These are phyloP conservation scores for Acomys russatus DNA, from an alignment of 2,797 vertebrate species.

Conservation along the genomic window DNA sequence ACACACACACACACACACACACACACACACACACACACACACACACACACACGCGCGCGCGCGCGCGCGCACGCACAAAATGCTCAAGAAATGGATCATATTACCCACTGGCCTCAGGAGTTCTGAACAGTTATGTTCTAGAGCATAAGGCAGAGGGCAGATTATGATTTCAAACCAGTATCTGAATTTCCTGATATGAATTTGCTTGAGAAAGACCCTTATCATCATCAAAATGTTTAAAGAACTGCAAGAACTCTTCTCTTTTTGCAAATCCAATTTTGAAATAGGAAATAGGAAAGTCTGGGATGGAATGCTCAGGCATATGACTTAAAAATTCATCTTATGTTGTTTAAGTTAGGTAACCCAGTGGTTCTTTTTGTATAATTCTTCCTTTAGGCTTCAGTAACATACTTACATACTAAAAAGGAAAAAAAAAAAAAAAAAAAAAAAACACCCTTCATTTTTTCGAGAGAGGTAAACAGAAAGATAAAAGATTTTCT, in stretches of 20 bases:
- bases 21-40: no score
- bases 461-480: constrained; percentile 30
- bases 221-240: constrained; percentile 58
- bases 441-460: constrained; percentile 65
- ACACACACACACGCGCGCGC: no score
- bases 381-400: constrained; percentile 74
- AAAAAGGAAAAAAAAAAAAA: constrained; percentile 68
- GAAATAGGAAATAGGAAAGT: constrained; percentile 68
- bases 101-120: constrained; percentile 3
- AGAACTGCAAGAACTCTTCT: constrained; percentile 48
- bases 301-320: constrained; percentile 16
- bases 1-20: no score
- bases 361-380: constrained; percentile 68
- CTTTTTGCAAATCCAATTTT: constrained; percentile 56
- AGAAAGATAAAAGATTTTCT: constrained; percentile 73
- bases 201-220: constrained; percentile 74
- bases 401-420: constrained; percentile 72
- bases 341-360: constrained; percentile 64
- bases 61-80: no score
- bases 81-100: not conserved
- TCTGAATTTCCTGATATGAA: constrained; percentile 72
- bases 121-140: constrained; percentile 69
- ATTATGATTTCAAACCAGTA: constrained; percentile 67
- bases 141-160: not conserved
- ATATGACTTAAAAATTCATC: constrained; percentile 60